These are phyloP conservation scores for Dendroctonus ponderosae DNA, from an alignment of 1,140 invertebrate species.

Conservation along the genomic window DNA sequence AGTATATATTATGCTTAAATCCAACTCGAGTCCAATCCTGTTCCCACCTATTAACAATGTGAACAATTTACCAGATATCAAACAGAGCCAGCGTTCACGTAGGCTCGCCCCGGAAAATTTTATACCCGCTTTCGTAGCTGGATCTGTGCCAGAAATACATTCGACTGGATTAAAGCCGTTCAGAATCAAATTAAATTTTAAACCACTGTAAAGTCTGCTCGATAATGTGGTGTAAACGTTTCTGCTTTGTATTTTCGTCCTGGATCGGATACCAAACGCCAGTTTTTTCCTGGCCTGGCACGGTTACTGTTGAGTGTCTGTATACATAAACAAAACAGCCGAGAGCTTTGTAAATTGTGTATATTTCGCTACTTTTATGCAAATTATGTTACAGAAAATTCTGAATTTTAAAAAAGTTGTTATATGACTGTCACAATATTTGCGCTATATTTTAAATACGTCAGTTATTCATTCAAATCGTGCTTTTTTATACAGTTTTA, in stretches of 20 bases:
- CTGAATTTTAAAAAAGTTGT: too few relatives aligned
- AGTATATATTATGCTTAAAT: too few relatives aligned
- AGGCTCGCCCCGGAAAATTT: conserved; percentile 33
- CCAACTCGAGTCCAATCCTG: conserved; percentile 13
- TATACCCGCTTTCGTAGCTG: conserved; percentile 42
- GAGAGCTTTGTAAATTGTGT: too few relatives aligned
- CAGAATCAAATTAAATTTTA: conserved; percentile 38
- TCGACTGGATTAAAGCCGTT: conserved; percentile 33
- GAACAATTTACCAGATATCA: conserved; percentile 36
- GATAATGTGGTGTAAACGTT: conserved; percentile 27
- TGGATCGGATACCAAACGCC: conserved; percentile 11
- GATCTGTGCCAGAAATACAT: conserved; percentile 28
- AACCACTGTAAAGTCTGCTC: conserved; percentile 40
- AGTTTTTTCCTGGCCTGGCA: conserved; percentile 16
- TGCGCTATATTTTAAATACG: too few relatives aligned
- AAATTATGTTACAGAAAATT: too few relatives aligned
- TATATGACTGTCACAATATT: too few relatives aligned
- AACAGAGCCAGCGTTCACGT: conserved; percentile 32
- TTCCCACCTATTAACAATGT: conserved; percentile 35
- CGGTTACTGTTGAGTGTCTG: conserved; percentile 5
- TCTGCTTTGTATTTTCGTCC: conserved; percentile 25
- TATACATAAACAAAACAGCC: conserved; percentile 14
- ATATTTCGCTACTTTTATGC: too few relatives aligned
- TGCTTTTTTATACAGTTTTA: too few relatives aligned
- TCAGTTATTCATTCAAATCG: too few relatives aligned